phyloP scores from a whole-genome alignment of 1,140 invertebrate species.

The Hycleus cichorii region DNA sequence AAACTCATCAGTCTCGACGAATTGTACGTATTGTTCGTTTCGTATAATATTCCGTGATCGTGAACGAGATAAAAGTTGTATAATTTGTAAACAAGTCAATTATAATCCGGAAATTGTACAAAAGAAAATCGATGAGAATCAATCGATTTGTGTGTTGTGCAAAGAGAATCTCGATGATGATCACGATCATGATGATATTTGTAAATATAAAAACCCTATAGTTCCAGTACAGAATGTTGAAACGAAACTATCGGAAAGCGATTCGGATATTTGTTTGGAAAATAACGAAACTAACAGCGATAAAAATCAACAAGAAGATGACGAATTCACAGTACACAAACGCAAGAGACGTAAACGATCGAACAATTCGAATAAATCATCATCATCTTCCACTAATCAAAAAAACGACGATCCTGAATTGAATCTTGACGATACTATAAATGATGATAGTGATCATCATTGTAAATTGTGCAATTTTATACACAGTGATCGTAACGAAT shows the following conservation, averaged over 20 bases:
- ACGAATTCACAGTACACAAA: not conserved
- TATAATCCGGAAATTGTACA: not conserved
- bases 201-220: conserved; percentile 23
- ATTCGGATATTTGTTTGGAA: not conserved
- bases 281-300: conserved; percentile 17
- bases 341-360: conserved; percentile 19
- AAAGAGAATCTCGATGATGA: conserved; percentile 18
- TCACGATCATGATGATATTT: conserved; percentile 17
- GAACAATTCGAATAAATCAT: not conserved
- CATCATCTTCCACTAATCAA: not conserved
- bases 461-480: conserved; percentile 47
- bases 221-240: conserved; percentile 17
- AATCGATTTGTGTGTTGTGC: conserved; percentile 24
- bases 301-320: not conserved
- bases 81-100: conserved; percentile 16
- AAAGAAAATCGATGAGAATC: not conserved
- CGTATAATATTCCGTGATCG: conserved; percentile 16
- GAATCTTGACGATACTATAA: conserved; percentile 25
- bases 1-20: conserved; percentile 2
- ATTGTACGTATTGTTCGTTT: conserved; percentile 17
- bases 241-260: conserved; percentile 3
- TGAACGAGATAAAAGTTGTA: conserved; percentile 10
- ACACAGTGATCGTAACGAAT: conserved; percentile 37
- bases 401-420: conserved; percentile 18
- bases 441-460: conserved; percentile 42